These are phyloP conservation scores for Galeopsomyia nigrocyanea DNA, from an alignment of 2,888 invertebrate genomes.

Conservation along the genomic window DNA sequence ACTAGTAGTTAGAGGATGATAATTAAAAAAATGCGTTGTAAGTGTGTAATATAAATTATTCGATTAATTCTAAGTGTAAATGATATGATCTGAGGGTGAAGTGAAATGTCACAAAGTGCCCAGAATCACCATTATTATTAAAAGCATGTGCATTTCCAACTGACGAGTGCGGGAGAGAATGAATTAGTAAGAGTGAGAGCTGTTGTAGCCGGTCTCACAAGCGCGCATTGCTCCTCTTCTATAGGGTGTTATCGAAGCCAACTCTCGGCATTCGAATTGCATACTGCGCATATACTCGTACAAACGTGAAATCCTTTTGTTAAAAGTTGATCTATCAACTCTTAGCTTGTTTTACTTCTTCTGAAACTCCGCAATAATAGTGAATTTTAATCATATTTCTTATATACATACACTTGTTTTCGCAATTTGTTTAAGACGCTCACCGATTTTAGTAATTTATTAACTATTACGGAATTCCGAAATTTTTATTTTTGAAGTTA, in stretches of 20 bases:
- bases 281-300: slow-evolving; percentile 18
- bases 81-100: slow-evolving; percentile 67
- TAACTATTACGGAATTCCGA: no score
- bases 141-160: slow-evolving; percentile 57
- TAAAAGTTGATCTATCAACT: not conserved
- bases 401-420: no score
- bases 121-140: slow-evolving; percentile 61
- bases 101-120: slow-evolving; percentile 68
- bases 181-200: slow-evolving; percentile 21
- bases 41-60: slow-evolving; percentile 64
- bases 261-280: slow-evolving; percentile 5
- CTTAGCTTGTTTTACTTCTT: not conserved
- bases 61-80: slow-evolving; percentile 60
- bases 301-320: not conserved
- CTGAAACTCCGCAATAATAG: not conserved
- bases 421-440: no score
- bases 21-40: slow-evolving; percentile 53
- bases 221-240: slow-evolving; percentile 14
- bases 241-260: slow-evolving; percentile 23
- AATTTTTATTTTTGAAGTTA: no score
- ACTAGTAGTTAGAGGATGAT: slow-evolving; percentile 49
- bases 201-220: slow-evolving; percentile 11
- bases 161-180: slow-evolving; percentile 16
- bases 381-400: no score
- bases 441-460: no score